Evolutionary conservation across 1,140 invertebrate species (phyloP).

Genomic region (Thrips palmi): DNA sequence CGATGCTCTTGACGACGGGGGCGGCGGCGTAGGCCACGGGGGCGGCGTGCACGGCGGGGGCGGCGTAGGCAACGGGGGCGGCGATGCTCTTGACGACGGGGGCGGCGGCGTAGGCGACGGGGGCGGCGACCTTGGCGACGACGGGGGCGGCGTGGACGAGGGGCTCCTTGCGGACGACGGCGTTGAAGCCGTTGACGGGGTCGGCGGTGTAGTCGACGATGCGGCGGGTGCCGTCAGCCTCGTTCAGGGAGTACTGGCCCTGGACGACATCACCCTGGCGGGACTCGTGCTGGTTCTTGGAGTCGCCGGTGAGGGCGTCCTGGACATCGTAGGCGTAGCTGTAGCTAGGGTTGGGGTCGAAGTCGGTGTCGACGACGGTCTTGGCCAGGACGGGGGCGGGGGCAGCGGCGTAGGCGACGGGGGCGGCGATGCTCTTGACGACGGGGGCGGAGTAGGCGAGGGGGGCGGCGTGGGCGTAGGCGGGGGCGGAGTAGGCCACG

Average conservation of each 20-base stretch:
- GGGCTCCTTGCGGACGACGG: constrained; percentile 16
- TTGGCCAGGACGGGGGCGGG: constrained; percentile 1
- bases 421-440: constrained; percentile 10
- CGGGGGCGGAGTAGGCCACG: constrained; percentile 22
- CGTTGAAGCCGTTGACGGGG: constrained; percentile 15
- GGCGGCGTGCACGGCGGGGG: constrained; percentile 10
- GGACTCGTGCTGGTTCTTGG: constrained; percentile 43
- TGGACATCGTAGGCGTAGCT: constrained; percentile 45
- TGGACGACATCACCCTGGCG: constrained; percentile 43
- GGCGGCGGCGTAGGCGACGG: constrained; percentile 9
- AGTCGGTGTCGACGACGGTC: constrained; percentile 12
- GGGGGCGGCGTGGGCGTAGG: constrained; percentile 23
- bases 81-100: constrained; percentile 11
- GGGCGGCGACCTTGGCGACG: constrained; percentile 20
- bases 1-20: constrained; percentile 4
- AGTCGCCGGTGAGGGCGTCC: constrained; percentile 43
- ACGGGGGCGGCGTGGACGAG: constrained; percentile 21
- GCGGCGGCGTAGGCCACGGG: constrained; percentile 1
- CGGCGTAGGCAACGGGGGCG: constrained; percentile 32
- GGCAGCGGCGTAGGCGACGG: constrained; percentile 5
- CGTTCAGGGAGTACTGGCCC: constrained; percentile 39
- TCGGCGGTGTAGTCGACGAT: constrained; percentile 18
- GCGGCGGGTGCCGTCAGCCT: constrained; percentile 20
- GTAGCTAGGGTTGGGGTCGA: constrained; percentile 23
- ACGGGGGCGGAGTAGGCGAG: constrained; percentile 19